These are phyloP conservation scores for Hypomesus transpacificus DNA, from an alignment of 2,113 vertebrate genomes.

Conservation along the genomic window DNA sequence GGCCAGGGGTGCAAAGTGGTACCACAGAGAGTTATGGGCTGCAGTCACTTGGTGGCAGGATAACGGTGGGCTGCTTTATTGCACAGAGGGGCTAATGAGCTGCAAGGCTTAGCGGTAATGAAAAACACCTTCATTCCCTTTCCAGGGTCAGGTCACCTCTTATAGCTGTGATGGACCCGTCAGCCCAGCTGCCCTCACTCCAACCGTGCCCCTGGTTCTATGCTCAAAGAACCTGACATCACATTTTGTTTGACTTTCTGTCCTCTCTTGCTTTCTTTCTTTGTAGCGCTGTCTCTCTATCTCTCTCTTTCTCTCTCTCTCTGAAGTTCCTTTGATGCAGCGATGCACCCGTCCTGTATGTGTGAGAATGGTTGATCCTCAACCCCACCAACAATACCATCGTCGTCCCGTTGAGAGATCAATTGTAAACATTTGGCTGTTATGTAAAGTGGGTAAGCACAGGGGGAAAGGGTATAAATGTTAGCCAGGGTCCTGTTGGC, in stretches of 20 bases:
- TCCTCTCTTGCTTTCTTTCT: neutral
- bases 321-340: too few species aligned
- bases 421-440: too few species aligned
- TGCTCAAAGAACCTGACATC: too few species aligned
- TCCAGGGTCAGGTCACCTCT: constrained; percentile 17
- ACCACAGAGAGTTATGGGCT: constrained; percentile 26
- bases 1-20: constrained; percentile 3
- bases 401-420: too few species aligned
- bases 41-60: constrained; percentile 20
- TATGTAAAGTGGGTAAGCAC: too few species aligned
- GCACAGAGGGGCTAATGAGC: constrained; percentile 33
- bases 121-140: constrained; percentile 26
- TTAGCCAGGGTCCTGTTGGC: neutral
- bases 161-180: constrained; percentile 1
- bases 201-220: neutral
- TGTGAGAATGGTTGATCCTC: neutral
- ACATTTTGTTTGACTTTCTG: too few species aligned
- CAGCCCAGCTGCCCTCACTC: neutral
- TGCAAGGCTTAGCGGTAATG: constrained; percentile 20
- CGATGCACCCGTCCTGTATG: neutral
- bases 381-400: too few species aligned
- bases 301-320: neutral
- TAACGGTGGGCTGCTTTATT: constrained; percentile 33
- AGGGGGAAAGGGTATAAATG: neutral
- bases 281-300: neutral